A percentile compares a stretch with the other conserved stretches of the same genome.
Evolutionary conservation across 2,888 invertebrate genomes (phyloP).

Genomic region (Eucriotettix oculatus): DNA sequence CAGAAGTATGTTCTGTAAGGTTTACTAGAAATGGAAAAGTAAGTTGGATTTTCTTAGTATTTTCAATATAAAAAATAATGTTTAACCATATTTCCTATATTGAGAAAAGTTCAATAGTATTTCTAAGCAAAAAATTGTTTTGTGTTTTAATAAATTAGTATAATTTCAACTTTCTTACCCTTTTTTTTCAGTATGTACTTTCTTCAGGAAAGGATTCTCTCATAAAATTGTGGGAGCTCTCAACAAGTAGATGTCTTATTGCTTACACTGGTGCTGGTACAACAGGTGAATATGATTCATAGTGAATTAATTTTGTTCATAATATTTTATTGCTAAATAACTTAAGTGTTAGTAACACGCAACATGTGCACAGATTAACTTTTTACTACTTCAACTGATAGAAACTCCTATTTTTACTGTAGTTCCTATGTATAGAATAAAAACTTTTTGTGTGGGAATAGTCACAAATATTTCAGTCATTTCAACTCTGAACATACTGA

Average conservation of each 20-base stretch:
- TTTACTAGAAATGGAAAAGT: conserved; percentile 95
- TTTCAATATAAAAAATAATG: too few relatives aligned
- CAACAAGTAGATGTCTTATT: conserved; percentile 90
- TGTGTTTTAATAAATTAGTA: not conserved
- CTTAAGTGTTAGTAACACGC: too few relatives aligned
- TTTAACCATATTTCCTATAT: too few relatives aligned
- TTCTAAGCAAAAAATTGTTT: not conserved
- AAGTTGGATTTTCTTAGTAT: conserved; percentile 6
- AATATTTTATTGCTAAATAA: too few relatives aligned
- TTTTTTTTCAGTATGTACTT: conserved; percentile 59
- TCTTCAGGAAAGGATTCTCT: conserved; percentile 93
- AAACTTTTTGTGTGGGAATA: too few relatives aligned
- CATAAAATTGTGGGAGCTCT: conserved; percentile 95
- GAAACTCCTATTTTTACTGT: too few relatives aligned
- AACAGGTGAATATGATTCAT: conserved; percentile 34
- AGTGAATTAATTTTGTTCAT: too few relatives aligned
- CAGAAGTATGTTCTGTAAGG: conserved; percentile 82
- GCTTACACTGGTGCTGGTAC: conserved; percentile 85
- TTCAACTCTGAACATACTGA: too few relatives aligned
- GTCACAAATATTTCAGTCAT: too few relatives aligned
- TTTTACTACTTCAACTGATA: too few relatives aligned
- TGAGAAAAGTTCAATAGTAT: not conserved
- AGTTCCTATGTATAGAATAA: too few relatives aligned
- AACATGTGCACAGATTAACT: too few relatives aligned
- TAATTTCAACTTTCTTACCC: not conserved